Percentiles rank a stretch among this genome's conserved stretches.
These are phyloP conservation scores for Aldrovandia affinis DNA, from an alignment of 2,797 vertebrate species.

Conservation along the genomic window DNA sequence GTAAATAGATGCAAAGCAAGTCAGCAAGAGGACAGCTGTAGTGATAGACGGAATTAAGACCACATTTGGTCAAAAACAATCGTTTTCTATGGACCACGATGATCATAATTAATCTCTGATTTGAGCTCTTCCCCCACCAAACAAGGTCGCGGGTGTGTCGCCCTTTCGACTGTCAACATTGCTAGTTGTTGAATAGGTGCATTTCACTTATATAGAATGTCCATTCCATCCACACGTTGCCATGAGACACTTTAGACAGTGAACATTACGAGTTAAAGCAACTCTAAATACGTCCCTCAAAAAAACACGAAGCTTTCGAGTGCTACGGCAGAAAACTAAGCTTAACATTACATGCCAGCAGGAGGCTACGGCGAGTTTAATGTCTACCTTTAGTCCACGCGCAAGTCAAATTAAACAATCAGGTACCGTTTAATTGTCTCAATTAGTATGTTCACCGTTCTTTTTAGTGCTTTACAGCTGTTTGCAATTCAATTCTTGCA, in stretches of 20 bases:
- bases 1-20: background rate
- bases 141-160: background rate
- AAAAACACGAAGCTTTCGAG: background rate
- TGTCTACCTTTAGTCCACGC: background rate
- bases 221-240: background rate
- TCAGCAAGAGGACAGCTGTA: background rate
- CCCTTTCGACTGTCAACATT: background rate
- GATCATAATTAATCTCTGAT: background rate
- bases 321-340: background rate
- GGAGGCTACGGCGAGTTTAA: background rate
- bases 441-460: background rate
- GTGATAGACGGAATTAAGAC: background rate
- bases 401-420: background rate
- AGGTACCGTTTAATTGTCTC: background rate
- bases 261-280: background rate
- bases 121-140: background rate
- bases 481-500: slow-evolving; percentile 64
- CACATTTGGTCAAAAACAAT: background rate
- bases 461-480: background rate
- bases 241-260: background rate
- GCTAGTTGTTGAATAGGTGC: background rate
- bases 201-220: background rate
- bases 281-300: background rate
- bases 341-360: background rate
- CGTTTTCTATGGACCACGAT: background rate